A percentile compares a stretch with the other conserved stretches of the same genome.
These are phyloP conservation scores for Bergia puertoricense DNA, from an alignment of 92 coral and sea anemone genomes.

Conservation along the genomic window DNA sequence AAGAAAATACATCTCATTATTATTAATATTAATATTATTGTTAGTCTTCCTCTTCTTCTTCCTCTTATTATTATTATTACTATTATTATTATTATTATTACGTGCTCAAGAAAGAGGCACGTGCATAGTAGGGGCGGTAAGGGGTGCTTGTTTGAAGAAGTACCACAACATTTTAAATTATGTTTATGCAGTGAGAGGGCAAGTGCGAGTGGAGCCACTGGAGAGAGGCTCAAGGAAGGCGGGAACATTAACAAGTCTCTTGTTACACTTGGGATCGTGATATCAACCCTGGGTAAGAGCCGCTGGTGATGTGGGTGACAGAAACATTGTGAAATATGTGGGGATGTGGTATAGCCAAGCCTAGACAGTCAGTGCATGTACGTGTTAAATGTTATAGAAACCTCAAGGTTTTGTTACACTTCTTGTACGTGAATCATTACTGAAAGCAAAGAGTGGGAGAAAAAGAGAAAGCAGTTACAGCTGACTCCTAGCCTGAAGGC, in stretches of 20 bases:
- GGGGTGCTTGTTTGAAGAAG: background rate
- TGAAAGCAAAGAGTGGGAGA: no score
- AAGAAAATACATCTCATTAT: no score
- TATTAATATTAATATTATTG: no score
- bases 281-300: conserved; percentile 85
- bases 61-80: no score
- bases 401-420: no score
- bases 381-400: background rate
- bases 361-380: background rate
- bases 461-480: no score
- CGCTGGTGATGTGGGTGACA: background rate
- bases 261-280: conserved; percentile 93
- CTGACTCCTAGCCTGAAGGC: no score
- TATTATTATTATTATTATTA: no score
- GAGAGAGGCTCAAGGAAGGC: conserved; percentile 93
- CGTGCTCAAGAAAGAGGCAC: no score
- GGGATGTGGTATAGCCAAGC: background rate
- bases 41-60: no score
- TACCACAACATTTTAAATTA: background rate
- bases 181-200: conserved; percentile 81
- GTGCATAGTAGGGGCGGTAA: no score
- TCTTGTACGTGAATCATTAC: no score
- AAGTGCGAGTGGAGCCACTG: conserved; percentile 94
- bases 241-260: conserved; percentile 94
- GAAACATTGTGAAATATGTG: background rate